Percentiles rank a stretch among this genome's conserved stretches.
Conservation (phyloP, 2,888 invertebrate genomes). For the Euplagia quadripunctaria region DNA sequence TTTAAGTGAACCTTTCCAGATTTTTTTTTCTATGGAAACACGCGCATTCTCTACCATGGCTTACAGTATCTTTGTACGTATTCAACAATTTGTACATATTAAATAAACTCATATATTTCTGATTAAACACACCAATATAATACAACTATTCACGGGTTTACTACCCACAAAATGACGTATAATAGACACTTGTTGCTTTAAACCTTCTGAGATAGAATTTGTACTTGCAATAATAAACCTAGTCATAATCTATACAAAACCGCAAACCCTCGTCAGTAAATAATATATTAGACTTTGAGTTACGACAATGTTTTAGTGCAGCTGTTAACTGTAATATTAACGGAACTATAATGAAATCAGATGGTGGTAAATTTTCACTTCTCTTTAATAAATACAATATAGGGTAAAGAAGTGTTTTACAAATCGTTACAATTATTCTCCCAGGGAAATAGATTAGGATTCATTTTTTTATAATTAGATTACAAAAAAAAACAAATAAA, state of each 20-base stretch:
- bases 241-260: conserved; percentile 15
- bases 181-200: conserved; percentile 17
- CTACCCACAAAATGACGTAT: not conserved
- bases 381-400: too few species aligned
- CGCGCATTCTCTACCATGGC: too few species aligned
- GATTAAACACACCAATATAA: not conserved
- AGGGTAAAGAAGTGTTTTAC: too few species aligned
- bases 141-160: not conserved
- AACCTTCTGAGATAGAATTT: conserved; percentile 11
- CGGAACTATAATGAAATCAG: not conserved
- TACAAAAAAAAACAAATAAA: too few species aligned
- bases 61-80: too few species aligned
- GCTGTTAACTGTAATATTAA: not conserved
- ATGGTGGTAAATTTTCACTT: not conserved
- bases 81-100: not conserved
- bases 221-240: conserved; percentile 8
- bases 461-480: too few species aligned
- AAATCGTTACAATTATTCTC: too few species aligned
- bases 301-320: not conserved
- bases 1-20: too few species aligned
- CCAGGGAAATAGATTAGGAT: too few species aligned
- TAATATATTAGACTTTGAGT: not conserved
- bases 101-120: not conserved
- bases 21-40: too few species aligned
- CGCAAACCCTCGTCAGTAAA: conserved; percentile 3